Conservation (phyloP, 1,140 invertebrate genomes). For the Acarapis woodi region DNA sequence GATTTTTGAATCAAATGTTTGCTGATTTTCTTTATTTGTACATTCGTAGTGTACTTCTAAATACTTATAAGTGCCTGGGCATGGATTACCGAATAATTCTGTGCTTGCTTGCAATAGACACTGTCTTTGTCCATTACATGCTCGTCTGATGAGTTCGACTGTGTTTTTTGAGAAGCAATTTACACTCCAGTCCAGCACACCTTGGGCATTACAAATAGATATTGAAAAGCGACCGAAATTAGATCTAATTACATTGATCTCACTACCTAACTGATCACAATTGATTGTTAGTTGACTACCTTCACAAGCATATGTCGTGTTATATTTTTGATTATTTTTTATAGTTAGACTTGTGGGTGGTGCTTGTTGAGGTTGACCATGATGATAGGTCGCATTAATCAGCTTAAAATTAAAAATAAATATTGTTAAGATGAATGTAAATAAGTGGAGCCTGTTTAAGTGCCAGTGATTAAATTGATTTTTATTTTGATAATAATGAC, state of each 20-base stretch:
- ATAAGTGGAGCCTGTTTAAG: too few relatives aligned
- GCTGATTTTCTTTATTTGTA: too few relatives aligned
- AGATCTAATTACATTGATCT: constrained; percentile 68
- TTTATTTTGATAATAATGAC: too few relatives aligned
- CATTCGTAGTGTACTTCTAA: constrained; percentile 29
- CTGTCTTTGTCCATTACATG: constrained; percentile 28
- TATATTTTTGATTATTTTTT: too few relatives aligned
- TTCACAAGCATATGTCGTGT: constrained; percentile 76
- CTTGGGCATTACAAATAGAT: constrained; percentile 81
- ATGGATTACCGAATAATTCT: constrained; percentile 43
- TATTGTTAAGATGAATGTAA: too few relatives aligned
- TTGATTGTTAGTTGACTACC: constrained; percentile 57
- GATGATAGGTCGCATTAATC: too few relatives aligned
- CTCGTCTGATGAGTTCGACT: constrained; percentile 20
- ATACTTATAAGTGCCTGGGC: constrained; percentile 28
- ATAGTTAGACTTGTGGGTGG: too few relatives aligned
- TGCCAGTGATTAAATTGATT: too few relatives aligned
- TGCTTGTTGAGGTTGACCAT: too few relatives aligned
- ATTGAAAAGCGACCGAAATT: constrained; percentile 88
- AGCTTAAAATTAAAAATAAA: too few relatives aligned
- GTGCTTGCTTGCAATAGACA: constrained; percentile 63
- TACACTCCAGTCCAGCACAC: constrained; percentile 78
- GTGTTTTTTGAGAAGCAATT: constrained; percentile 56
- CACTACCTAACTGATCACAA: constrained; percentile 49
- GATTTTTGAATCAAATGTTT: too few relatives aligned